Percentiles rank a stretch among this genome's conserved stretches.
Conservation (phyloP, 2,113 vertebrate species). For the Ibidorhyncha struthersii region DNA sequence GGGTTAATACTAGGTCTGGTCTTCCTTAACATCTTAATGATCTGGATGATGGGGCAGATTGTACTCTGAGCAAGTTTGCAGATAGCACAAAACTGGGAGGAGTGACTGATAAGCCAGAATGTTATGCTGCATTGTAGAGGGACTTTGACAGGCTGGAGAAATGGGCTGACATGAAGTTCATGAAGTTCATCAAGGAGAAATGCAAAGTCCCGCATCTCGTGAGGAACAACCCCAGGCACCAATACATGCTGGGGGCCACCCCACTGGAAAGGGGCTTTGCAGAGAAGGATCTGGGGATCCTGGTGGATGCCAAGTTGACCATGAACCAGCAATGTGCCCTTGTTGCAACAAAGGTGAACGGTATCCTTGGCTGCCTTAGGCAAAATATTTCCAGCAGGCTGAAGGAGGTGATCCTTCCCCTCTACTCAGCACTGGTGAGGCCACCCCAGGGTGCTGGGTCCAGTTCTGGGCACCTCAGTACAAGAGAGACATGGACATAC, state of each 20-base stretch:
- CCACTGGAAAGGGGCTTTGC: background rate
- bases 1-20: background rate
- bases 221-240: background rate
- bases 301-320: background rate
- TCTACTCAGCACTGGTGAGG: background rate
- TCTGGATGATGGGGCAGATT: background rate
- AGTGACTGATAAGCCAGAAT: background rate
- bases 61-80: background rate
- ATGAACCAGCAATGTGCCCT: background rate
- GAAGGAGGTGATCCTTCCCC: background rate
- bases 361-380: background rate
- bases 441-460: background rate
- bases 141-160: background rate
- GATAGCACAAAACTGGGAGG: background rate
- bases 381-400: background rate
- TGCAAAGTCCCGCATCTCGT: background rate
- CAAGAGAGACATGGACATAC: background rate
- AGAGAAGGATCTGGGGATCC: background rate
- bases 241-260: rapidly evolving
- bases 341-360: background rate
- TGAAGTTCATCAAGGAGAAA: background rate
- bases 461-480: background rate
- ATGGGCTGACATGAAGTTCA: background rate
- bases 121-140: background rate
- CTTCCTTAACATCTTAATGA: background rate